phyloP scores from a whole-genome alignment of 2,888 invertebrate genomes.

The Linyphia triangularis region DNA sequence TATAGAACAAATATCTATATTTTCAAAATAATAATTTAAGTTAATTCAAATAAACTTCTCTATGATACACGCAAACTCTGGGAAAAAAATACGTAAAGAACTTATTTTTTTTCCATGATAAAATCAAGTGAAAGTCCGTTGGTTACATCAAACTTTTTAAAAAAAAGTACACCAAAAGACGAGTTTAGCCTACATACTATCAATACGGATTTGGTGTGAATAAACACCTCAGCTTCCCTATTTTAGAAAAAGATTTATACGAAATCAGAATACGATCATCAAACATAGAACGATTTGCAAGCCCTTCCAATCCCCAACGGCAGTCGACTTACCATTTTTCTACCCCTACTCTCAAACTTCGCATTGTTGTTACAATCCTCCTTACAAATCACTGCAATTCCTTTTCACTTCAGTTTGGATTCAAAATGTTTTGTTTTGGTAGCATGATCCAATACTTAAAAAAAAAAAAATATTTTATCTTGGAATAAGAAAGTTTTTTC shows the following conservation, averaged over 20 bases:
- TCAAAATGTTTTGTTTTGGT: background rate
- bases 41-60: too few species aligned
- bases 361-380: background rate
- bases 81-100: too few species aligned
- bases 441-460: background rate
- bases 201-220: background rate
- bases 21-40: too few species aligned
- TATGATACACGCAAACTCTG: too few species aligned
- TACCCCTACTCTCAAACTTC: background rate
- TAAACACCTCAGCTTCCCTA: background rate
- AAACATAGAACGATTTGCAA: background rate
- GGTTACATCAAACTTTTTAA: too few species aligned
- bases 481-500: background rate
- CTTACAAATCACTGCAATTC: background rate
- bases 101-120: too few species aligned
- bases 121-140: too few species aligned
- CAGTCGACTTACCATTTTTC: too few species aligned
- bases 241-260: background rate
- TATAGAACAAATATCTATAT: too few species aligned
- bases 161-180: too few species aligned
- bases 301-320: background rate
- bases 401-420: background rate
- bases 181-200: background rate
- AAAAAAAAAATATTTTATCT: too few species aligned
- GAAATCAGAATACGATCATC: background rate